Conservation (phyloP, 2,797 vertebrate genomes). For the Acipenser oxyrinchus region DNA sequence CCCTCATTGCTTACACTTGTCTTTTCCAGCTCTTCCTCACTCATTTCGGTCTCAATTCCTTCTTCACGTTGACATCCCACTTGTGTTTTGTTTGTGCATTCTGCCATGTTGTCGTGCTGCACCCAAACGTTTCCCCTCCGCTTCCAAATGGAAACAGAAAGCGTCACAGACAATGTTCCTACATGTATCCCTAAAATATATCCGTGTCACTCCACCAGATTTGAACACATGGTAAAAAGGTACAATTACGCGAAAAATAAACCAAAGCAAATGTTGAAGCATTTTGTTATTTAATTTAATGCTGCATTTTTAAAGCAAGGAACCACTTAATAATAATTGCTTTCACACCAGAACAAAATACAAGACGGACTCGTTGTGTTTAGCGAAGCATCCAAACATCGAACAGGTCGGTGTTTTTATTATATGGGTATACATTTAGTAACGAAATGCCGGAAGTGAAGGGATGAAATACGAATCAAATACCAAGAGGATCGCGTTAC, state of each 20-base stretch:
- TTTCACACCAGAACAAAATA: constrained; percentile 17
- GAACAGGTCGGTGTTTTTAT: no score
- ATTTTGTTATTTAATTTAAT: neutral
- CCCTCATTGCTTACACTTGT: neutral
- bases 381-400: no score
- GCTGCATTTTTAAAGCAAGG: neutral
- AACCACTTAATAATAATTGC: constrained; percentile 7
- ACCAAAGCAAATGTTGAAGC: neutral
- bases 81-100: constrained; percentile 20
- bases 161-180: neutral
- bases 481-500: no score
- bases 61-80: constrained; percentile 17
- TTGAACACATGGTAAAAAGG: no score
- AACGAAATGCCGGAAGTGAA: no score
- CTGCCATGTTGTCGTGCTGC: constrained; percentile 51
- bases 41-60: constrained; percentile 24
- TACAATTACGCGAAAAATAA: no score
- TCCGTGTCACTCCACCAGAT: no score
- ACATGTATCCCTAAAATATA: no score
- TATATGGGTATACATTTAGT: no score
- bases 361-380: neutral
- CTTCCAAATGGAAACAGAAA: neutral
- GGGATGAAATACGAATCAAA: no score
- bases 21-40: constrained; percentile 7
- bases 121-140: constrained; percentile 25